A percentile compares a stretch with the other conserved stretches of the same genome.
Evolutionary conservation across 2,888 invertebrate genomes (phyloP).

Genomic region (Phorcus lineatus): DNA sequence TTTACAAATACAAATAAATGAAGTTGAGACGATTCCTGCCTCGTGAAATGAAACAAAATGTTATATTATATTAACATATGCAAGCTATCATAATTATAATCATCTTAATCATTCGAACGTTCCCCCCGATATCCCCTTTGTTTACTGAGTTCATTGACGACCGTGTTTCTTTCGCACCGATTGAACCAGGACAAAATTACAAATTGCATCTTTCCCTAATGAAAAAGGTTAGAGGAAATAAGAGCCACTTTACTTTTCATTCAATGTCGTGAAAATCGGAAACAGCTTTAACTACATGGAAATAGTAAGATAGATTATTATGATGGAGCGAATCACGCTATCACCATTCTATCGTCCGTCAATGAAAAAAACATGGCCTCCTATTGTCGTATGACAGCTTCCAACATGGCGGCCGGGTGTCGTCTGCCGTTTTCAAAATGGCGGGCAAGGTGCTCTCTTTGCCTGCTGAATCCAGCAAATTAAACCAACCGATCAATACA

Average conservation of each 20-base stretch:
- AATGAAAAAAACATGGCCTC: constrained; percentile 2
- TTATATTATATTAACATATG: too few species aligned
- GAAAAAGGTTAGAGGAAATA: neutral
- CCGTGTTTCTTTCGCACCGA: neutral
- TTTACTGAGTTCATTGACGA: neutral
- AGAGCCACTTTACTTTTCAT: neutral
- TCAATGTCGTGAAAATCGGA: neutral
- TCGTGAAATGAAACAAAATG: too few species aligned
- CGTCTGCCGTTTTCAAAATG: neutral
- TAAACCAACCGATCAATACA: neutral
- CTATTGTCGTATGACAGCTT: neutral
- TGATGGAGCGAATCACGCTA: neutral
- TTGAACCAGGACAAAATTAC: constrained; percentile 7
- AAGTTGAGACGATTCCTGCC: too few species aligned
- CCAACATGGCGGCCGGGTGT: constrained; percentile 8
- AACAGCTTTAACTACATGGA: neutral
- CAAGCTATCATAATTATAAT: too few species aligned
- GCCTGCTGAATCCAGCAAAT: neutral
- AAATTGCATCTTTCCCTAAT: neutral
- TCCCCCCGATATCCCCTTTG: too few species aligned
- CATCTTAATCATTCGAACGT: too few species aligned
- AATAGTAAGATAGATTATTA: neutral
- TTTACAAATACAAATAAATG: too few species aligned
- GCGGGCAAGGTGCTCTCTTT: neutral
- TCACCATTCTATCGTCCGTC: neutral